Evolutionary conservation across 2,113 vertebrate species (phyloP), one percentile per base, ranked within the genome.

Genomic region (Urocynchramus pylzowi): DNA sequence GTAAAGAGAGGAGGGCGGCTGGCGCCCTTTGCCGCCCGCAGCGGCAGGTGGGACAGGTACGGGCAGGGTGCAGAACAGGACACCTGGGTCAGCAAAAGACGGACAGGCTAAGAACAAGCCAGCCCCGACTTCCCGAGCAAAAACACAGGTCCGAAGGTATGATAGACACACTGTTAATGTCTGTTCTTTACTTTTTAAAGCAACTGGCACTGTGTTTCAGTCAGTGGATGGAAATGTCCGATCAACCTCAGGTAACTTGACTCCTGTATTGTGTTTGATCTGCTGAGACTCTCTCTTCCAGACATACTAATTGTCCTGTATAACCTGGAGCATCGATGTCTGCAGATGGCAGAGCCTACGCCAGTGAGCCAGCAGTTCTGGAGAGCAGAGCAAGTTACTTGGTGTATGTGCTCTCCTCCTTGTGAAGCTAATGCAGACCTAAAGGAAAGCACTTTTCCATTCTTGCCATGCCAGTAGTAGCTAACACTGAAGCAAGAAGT

Each of bases 201-300:
- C 82, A 24, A 75, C 83, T 98, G 96, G 97, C 91, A 27, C 91
- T 98, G 70, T 98, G 96, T 93, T 97, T 98, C 91, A 97, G 94
- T 93, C 97, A 97, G 52, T 97, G 97, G 98, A 97, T 94, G 96
- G 91, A 93, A 67, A 87, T 97, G 83, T 96, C 93, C 59, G 77
- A 80, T n/a, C 96, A 97, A 50, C 96, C 93, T 31, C 97, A 98
- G 97, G 97, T 98, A 98, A 98, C 65, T 2, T 42, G 67, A 16
- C 19, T 54, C 45, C 6, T 37, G 19, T 35, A 41, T 74, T 42
- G 22, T 11, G 20, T 73, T 77, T 44, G 56, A 49, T 74, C 70
- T 53, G 53, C 50, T 22, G 16, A 41, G 59, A n/a, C 35, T 82
- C 8, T 91, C 18, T 57, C 45, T 39, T 47, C 52, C 64, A 75